A percentile compares a stretch with the other conserved stretches of the same genome.
These are phyloP conservation scores for Drosophila miranda DNA, from an alignment of 1,140 invertebrate species.

Conservation along the genomic window DNA sequence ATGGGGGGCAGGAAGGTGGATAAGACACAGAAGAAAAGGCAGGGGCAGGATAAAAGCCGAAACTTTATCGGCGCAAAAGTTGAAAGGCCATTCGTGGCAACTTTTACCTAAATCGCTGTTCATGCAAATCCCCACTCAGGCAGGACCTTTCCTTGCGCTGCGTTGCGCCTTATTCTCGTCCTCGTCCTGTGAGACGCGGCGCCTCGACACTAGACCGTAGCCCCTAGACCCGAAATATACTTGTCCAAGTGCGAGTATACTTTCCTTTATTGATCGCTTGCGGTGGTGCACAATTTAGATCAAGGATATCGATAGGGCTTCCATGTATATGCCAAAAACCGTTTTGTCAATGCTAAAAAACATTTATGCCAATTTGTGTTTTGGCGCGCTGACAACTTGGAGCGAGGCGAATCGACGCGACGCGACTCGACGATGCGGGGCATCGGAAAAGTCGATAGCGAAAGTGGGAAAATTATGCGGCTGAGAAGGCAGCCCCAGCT, in stretches of 20 bases:
- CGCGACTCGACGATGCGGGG: no score
- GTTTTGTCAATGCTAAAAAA: slow-evolving; percentile 72
- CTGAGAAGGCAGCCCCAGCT: slow-evolving; percentile 46
- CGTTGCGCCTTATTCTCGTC: slow-evolving; percentile 7
- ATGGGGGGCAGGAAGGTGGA: no score
- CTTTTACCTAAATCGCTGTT: neutral
- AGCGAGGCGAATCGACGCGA: slow-evolving; percentile 17
- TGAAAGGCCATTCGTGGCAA: neutral
- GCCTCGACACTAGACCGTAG: neutral
- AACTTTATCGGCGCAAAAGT: slow-evolving; percentile 28
- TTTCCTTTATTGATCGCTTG: slow-evolving; percentile 71
- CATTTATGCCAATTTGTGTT: slow-evolving; percentile 76
- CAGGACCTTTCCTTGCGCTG: neutral
- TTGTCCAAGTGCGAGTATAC: slow-evolving; percentile 38
- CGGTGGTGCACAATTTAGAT: slow-evolving; percentile 79
- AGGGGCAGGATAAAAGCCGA: neutral
- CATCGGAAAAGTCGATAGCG: slow-evolving; percentile 64
- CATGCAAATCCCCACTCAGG: slow-evolving; percentile 17
- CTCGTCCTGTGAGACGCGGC: slow-evolving; percentile 18
- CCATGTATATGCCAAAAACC: slow-evolving; percentile 61
- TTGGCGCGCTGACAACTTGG: slow-evolving; percentile 51
- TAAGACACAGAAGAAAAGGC: neutral
- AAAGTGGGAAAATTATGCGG: slow-evolving; percentile 76
- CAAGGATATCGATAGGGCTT: slow-evolving; percentile 71
- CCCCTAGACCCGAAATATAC: slow-evolving; percentile 50